Evolutionary conservation across 2,797 vertebrate species (phyloP), one percentile per base, ranked within the genome.

Genomic region (Borostomias antarcticus): DNA sequence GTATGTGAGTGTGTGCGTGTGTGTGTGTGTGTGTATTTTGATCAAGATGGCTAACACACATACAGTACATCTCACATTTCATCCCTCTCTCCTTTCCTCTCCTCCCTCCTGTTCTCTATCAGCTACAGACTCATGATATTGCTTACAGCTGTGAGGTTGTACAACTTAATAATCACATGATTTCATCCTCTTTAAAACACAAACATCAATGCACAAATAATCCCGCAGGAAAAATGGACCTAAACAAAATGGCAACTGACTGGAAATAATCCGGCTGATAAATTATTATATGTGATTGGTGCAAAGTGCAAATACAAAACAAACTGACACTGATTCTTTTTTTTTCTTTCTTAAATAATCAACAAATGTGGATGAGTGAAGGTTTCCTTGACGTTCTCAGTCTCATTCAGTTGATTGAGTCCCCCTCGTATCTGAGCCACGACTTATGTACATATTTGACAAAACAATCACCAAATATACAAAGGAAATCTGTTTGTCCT

Each of bases 381-480:
- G 92, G 92, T 94, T 93, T 94, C 88, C 80, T 79, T 85, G 85
- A 86, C 85, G 65, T 76, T 77, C 80, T 79, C 83, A 72, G 82
- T 88, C 76, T 79, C 82, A 82, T 80, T 92, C 93, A 94, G 93
- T 93, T 93, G 93, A 94, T 94, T 91, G 92, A 92, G 93, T 92
- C 92, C 94, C 93, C 93, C 92, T 90, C 90, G 90, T 93, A 95
- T 94, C 94, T 93, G 93, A 95, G 95, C 93, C 86, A 91, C 95
- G 95, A 96, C 95, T 93, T 98, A 96, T 98, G 95, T 98, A 98
- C 97, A 98, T 94, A 96, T 98, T 96, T 96, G 96, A 98, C 96
- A 92, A 94, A 94, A 97, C 96, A 90, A 94, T 95, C 95, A 98
- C 95, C 93, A 94, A 98, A 98, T 96, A 95, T 97, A 98, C 95